Evolutionary conservation across 1,140 invertebrate genomes (phyloP).

Genomic region (Leptinotarsa defecta): DNA sequence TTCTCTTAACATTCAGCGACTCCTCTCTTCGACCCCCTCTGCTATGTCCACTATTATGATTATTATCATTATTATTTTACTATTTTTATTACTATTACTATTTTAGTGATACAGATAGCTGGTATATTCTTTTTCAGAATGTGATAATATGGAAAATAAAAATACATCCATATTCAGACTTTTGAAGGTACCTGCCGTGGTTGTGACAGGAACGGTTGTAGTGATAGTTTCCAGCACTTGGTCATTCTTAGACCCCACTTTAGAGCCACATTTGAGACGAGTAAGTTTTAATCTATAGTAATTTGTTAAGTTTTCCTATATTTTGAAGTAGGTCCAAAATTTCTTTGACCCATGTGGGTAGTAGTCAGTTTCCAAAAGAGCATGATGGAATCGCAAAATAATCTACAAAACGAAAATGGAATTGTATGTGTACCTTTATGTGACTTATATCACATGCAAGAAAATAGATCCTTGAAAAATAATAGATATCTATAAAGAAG

Average conservation of each 20-base stretch:
- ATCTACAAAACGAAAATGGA: too few species aligned
- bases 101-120: not conserved
- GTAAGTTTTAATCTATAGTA: constrained; percentile 50
- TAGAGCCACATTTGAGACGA: constrained; percentile 74
- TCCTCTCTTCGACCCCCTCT: too few species aligned
- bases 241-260: constrained; percentile 77
- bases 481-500: too few species aligned
- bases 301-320: constrained; percentile 9
- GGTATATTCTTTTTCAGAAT: constrained; percentile 31
- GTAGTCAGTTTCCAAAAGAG: too few species aligned
- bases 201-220: constrained; percentile 72
- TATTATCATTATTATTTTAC: too few species aligned
- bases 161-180: constrained; percentile 59
- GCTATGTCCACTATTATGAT: too few species aligned
- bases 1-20: too few species aligned
- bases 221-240: constrained; percentile 72
- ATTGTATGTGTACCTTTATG: too few species aligned
- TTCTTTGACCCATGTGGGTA: not conserved
- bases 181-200: constrained; percentile 69
- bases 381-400: too few species aligned
- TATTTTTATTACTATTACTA: too few species aligned
- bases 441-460: too few species aligned
- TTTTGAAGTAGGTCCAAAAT: not conserved
- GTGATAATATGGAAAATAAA: constrained; percentile 36
- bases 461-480: too few species aligned